Percentiles rank a stretch among this genome's conserved stretches.
Evolutionary conservation across 2,797 vertebrate genomes (phyloP).

Genomic region (Mico argentatus): DNA sequence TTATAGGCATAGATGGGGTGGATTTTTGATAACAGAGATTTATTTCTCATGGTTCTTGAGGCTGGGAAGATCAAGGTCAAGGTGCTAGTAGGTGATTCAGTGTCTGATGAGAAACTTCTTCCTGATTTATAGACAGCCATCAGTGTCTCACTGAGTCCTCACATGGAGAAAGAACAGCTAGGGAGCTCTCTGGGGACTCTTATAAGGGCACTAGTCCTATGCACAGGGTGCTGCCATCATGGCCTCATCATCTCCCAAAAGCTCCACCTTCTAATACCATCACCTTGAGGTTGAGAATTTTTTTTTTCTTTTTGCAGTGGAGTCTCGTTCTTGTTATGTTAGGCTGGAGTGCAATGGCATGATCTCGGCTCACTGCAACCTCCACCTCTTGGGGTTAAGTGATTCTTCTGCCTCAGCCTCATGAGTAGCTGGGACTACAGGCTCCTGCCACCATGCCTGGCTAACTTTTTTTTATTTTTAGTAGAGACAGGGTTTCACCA

Average conservation of each 20-base stretch:
- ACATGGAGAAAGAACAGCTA: not conserved
- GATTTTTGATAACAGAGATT: not conserved
- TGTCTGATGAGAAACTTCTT: not conserved
- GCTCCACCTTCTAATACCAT: not conserved
- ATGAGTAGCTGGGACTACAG: too few species aligned
- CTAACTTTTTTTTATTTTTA: too few species aligned
- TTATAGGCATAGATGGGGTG: not conserved
- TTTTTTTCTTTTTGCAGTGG: not conserved
- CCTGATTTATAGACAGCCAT: not conserved
- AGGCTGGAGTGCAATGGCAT: not conserved
- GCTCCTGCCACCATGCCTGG: too few species aligned
- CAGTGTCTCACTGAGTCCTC: not conserved
- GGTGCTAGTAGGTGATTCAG: not conserved
- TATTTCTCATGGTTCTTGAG: not conserved
- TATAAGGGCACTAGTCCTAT: not conserved
- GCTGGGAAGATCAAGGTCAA: not conserved
- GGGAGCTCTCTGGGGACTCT: not conserved
- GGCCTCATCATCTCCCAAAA: not conserved
- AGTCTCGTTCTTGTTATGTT: too few species aligned
- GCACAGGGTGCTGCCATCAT: not conserved
- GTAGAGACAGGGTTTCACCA: too few species aligned
- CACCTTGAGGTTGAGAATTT: not conserved
- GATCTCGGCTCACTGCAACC: too few species aligned
- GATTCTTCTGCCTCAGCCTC: too few species aligned
- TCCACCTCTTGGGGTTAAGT: rapidly evolving